Base-by-base conservation (phyloP, 1,140 invertebrate genomes). In the Caligus rogercresseyi region DNA sequence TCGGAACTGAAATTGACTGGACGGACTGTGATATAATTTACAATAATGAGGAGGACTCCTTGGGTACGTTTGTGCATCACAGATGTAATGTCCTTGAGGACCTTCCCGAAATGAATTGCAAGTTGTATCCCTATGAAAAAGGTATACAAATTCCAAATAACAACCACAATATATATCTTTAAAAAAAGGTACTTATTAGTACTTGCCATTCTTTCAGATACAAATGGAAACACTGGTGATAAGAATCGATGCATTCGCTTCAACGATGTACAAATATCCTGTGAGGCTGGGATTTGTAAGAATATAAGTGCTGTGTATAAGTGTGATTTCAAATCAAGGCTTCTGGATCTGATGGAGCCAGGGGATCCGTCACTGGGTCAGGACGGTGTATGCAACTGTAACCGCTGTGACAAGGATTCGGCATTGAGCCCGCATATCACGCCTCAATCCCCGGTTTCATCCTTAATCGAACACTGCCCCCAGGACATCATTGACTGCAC, bases 231-330 rank as follows among this genome's bases (percentile, higher is more conserved):
- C 16, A 16, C 26, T 3, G 57, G 57, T 13, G 21, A 18, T 11
- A 60, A 60, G 26, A 25, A 60, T 18, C 21, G 18, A 13, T 60
- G 57, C 57, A 26, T 43, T 25, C 23, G 25, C 16, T 60, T 60
- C 57, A 60, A 60, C 51, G 24, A 60, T 60, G 43, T 26, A 31
- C 24, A 26, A 21, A 60, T 60, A 26, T 60, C 57, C 23, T 60
- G 57, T 25, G 25, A 25, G 57, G 18, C 24, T 43, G 57, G 57
- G 11, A 43, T 60, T 26, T 60, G 57, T 25, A 60, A 60, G 24
- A 60, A 60, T 31, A 31, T 60, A 1, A 26, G 14, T 2, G 24
- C 18, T 3, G 57, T 60, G 11, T 60, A 60, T 25, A 31, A 60
- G 18, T 57, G 55, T 31, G 21, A 54, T 43, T 43, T 43, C 31